phyloP scores from a whole-genome alignment of 2,888 invertebrate genomes.

The Podotricha telesiphe region DNA sequence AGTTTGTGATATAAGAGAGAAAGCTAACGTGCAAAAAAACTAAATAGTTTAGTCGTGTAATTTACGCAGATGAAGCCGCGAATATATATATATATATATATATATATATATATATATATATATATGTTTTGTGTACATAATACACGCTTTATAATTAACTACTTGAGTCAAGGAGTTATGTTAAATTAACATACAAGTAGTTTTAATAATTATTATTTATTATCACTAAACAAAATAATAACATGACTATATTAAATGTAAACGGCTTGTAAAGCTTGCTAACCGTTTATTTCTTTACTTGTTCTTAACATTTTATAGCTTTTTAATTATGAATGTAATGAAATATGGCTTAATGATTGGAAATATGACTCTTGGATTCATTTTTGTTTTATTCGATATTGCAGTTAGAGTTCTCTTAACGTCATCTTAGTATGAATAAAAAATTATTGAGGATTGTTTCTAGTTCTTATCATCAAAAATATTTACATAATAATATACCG shows the following conservation, averaged over 20 bases:
- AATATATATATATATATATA: too few relatives aligned
- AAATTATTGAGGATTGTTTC: too few relatives aligned
- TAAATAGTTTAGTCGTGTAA: too few relatives aligned
- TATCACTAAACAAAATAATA: slow-evolving; percentile 17
- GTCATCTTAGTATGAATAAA: too few relatives aligned
- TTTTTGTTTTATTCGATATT: too few relatives aligned
- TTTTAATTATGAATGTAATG: neutral
- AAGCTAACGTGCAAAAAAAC: too few relatives aligned
- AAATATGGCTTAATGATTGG: neutral
- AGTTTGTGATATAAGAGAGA: too few relatives aligned
- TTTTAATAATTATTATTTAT: slow-evolving; percentile 14
- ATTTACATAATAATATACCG: too few relatives aligned
- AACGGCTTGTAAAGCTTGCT: neutral
- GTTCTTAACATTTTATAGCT: neutral
- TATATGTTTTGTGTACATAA: neutral
- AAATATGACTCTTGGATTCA: neutral
- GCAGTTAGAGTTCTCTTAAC: too few relatives aligned
- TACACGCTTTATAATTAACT: neutral
- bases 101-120: neutral
- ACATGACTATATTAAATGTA: slow-evolving; percentile 8
- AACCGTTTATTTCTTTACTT: slow-evolving; percentile 2
- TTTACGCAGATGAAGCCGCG: too few relatives aligned
- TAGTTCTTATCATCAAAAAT: too few relatives aligned
- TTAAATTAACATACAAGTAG: neutral
- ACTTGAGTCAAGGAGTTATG: slow-evolving; percentile 5